Evolutionary conservation across 2,888 invertebrate species (phyloP).

Genomic region (Drosophila yooni): DNA sequence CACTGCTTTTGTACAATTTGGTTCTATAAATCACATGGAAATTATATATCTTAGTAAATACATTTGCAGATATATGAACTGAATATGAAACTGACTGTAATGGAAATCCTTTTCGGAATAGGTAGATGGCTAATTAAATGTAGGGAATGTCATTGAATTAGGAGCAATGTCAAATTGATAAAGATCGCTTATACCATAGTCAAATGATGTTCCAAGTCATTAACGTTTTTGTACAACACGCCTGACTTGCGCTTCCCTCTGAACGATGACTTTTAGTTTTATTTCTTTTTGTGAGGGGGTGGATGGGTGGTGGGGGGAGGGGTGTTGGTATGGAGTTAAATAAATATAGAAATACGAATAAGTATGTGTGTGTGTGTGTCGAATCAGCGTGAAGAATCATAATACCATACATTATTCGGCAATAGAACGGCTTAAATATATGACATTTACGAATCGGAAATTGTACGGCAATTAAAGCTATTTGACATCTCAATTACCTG

Average conservation of each 20-base stretch:
- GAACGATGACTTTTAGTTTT: slow-evolving; percentile 38
- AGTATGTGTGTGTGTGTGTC: neutral
- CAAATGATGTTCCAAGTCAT: slow-evolving; percentile 43
- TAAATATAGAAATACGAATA: neutral
- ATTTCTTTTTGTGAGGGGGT: neutral
- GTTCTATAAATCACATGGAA: too few relatives aligned
- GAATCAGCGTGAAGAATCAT: slow-evolving; percentile 18
- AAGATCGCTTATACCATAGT: slow-evolving; percentile 19
- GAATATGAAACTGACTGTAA: neutral
- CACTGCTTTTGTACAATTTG: neutral
- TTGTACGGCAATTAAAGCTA: slow-evolving; percentile 37
- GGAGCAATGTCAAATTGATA: slow-evolving; percentile 6
- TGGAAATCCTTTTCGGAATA: neutral
- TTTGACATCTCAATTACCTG: slow-evolving; percentile 34
- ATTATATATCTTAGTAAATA: neutral
- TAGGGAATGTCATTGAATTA: neutral
- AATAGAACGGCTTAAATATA: slow-evolving; percentile 13
- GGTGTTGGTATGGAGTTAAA: neutral
- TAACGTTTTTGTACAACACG: slow-evolving; percentile 32
- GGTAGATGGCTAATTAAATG: neutral
- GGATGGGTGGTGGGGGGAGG: neutral
- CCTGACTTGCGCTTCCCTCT: slow-evolving; percentile 30
- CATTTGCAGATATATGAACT: neutral
- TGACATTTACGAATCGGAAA: slow-evolving; percentile 43
- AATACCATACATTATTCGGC: slow-evolving; percentile 29